phyloP scores from a whole-genome alignment of 2,113 vertebrate genomes.

The Rhegmatorhina hoffmannsi region DNA sequence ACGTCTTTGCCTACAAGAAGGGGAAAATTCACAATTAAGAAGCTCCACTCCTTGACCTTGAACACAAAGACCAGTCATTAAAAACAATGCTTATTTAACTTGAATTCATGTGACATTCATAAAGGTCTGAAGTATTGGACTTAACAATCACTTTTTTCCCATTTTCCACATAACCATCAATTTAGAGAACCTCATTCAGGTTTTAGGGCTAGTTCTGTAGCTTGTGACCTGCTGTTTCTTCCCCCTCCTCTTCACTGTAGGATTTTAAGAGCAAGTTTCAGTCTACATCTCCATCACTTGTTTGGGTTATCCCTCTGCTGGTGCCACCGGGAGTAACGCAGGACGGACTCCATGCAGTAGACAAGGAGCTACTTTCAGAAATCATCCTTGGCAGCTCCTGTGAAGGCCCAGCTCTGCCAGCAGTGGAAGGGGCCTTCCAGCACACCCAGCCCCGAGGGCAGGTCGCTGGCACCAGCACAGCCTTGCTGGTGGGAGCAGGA shows the following conservation, averaged over 20 bases:
- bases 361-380: not conserved
- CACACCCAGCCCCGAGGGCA: rapidly evolving
- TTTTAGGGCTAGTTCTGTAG: not conserved
- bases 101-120: not conserved
- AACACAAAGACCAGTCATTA: not conserved
- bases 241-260: not conserved
- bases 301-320: not conserved
- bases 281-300: rapidly evolving
- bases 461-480: not conserved
- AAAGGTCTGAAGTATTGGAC: not conserved
- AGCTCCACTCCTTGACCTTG: not conserved
- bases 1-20: not conserved
- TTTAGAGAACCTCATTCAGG: not conserved
- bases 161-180: not conserved
- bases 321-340: not conserved
- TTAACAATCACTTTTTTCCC: not conserved
- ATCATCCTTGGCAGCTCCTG: no score
- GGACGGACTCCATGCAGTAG: not conserved
- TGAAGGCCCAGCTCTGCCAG: not conserved
- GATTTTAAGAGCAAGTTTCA: not conserved
- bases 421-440: not conserved
- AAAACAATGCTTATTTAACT: not conserved
- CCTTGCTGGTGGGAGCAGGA: rapidly evolving
- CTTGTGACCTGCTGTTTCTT: not conserved
- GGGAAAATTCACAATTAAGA: not conserved